These are phyloP conservation scores for Recurvirostra avosetta DNA, from an alignment of 2,113 vertebrate genomes.

Conservation along the genomic window DNA sequence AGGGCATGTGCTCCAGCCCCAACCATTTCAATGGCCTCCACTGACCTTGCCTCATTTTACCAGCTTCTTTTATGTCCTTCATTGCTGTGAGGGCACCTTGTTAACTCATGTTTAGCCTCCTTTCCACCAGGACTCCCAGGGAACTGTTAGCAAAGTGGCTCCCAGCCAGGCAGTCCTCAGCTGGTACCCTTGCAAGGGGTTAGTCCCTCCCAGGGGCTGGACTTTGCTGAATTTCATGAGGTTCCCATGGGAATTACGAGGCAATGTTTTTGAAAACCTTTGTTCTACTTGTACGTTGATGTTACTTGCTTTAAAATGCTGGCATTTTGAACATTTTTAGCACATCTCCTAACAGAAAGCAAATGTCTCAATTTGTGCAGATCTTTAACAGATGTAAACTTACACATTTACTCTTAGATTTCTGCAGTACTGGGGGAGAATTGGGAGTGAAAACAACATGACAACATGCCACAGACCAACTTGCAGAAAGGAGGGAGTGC, in stretches of 20 bases:
- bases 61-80: background rate
- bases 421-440: conserved; percentile 97
- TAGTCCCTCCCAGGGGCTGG: background rate
- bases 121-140: background rate
- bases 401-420: conserved; percentile 76
- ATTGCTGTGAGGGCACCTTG: background rate
- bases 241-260: background rate
- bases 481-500: conserved; percentile 94
- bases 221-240: background rate
- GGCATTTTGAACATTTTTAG: background rate
- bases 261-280: background rate
- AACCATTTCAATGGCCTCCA: background rate
- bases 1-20: background rate
- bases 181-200: background rate
- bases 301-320: background rate
- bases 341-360: background rate
- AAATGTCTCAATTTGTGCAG: background rate
- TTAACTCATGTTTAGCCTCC: background rate
- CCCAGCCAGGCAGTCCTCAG: background rate
- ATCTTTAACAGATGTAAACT: background rate
- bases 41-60: background rate
- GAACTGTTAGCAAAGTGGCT: background rate
- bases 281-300: background rate
- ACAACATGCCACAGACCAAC: conserved; percentile 91
- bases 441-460: conserved; percentile 96